Evolutionary conservation across 1,140 invertebrate genomes (phyloP).

Genomic region (Philotrypesis tridentata): DNA sequence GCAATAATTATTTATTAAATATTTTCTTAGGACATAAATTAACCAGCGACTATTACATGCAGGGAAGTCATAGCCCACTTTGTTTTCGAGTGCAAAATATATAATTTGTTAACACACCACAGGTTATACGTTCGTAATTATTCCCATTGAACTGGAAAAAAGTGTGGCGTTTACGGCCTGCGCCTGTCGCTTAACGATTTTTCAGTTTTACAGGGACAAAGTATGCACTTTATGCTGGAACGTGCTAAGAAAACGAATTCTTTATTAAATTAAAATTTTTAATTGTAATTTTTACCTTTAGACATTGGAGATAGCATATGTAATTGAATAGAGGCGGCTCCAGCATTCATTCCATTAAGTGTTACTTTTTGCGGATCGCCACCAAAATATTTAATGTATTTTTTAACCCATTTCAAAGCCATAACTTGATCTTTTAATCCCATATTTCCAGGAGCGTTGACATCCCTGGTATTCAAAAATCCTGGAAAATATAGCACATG

Average conservation of each 20-base stretch:
- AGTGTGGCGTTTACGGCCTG: no score
- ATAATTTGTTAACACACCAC: no score
- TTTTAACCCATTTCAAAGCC: slow-evolving; percentile 12
- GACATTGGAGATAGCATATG: slow-evolving; percentile 10
- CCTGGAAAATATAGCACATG: not conserved
- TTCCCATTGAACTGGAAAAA: no score
- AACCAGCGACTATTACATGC: no score
- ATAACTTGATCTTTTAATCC: slow-evolving; percentile 25
- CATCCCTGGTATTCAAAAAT: not conserved
- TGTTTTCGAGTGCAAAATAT: no score
- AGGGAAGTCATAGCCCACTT: no score
- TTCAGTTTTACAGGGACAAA: no score
- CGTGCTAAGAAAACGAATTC: no score
- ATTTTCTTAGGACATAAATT: no score
- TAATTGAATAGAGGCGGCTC: slow-evolving; percentile 8
- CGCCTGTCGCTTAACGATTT: no score
- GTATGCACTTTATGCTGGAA: no score
- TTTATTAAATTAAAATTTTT: not conserved
- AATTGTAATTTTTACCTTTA: not conserved
- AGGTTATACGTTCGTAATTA: no score
- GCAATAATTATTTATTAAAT: not conserved
- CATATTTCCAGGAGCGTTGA: slow-evolving; percentile 7
- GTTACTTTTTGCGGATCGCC: slow-evolving; percentile 8
- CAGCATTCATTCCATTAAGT: slow-evolving; percentile 1
- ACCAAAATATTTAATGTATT: not conserved